phyloP scores from a whole-genome alignment of 1,140 invertebrate genomes.

The Spodoptera frugiperda region DNA sequence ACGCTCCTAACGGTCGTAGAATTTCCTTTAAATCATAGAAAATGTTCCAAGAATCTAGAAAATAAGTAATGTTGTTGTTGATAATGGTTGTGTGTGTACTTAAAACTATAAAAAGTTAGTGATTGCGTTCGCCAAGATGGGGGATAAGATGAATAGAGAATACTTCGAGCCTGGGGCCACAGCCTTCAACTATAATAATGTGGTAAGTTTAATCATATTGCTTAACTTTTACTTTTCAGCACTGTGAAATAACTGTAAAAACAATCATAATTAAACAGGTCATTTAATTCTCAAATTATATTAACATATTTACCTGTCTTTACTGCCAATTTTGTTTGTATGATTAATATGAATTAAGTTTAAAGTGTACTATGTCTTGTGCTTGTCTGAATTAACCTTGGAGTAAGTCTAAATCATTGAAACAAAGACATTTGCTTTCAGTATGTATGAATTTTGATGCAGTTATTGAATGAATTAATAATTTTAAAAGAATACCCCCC shows the following conservation, averaged over 20 bases:
- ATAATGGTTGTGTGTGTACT: conserved; percentile 62
- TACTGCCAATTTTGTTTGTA: neutral
- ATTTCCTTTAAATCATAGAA: conserved; percentile 50
- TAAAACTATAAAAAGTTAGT: conserved; percentile 62
- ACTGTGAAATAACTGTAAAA: neutral
- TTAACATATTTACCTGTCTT: neutral
- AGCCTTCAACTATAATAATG: conserved; percentile 82
- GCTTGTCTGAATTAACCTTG: conserved; percentile 34
- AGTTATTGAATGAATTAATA: neutral
- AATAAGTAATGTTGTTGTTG: conserved; percentile 37
- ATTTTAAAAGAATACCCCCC: conserved; percentile 10
- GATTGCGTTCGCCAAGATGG: conserved; percentile 64
- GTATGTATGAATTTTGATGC: neutral
- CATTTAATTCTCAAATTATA: neutral
- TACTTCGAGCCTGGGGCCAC: conserved; percentile 73
- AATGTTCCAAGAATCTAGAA: conserved; percentile 56
- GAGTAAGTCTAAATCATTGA: conserved; percentile 17
- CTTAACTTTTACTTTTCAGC: conserved; percentile 44
- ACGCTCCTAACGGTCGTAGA: conserved; percentile 68
- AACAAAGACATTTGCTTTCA: conserved; percentile 25
- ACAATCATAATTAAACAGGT: neutral
- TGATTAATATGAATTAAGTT: neutral
- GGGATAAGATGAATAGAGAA: conserved; percentile 79
- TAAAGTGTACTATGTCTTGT: neutral
- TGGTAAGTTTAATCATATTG: conserved; percentile 68